Evolutionary conservation across 1,140 invertebrate species (phyloP), one percentile per base, ranked within the genome.

Genomic region (Zaprionus lachaisei): DNA sequence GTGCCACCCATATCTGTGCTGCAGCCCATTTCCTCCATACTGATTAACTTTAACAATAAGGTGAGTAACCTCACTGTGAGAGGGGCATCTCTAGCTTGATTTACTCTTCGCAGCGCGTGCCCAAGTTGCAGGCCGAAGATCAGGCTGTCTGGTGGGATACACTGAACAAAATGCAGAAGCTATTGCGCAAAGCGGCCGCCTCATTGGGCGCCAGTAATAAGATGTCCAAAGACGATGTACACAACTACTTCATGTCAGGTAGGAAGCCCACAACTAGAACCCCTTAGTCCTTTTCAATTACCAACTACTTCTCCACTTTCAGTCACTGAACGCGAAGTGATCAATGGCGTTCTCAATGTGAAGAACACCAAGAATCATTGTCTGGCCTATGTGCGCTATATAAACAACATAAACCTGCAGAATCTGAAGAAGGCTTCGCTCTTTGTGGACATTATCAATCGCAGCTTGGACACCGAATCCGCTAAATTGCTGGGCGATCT

Each of bases 171-270:
- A 98, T 99, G 95, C 98, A 99, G 93, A 98, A 98, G 92, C 93
- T 99, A 3, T 96, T 99, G 56, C 93, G 98, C 41, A 99, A 99
- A 94, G 97, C 98, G 0, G 96, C 98, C 0, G 95, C 96, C 26
- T 97, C 97, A 3, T 94, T 99, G 14, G 97, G 95, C 81, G 96
- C 97, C 57, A 94, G 95, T 76, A 97, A 96, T 4, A 97, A 97
- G 93, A 97, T 99, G 87, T 96, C 97, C 84, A 96, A 98, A 81
- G 98, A 99, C 56, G 96, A 96, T 15, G 98, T 98, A 95, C 98
- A 99, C 83, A 99, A 99, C 93, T 99, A 99, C 93, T 99, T 99
- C 89, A 99, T 99, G 98, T 99, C 98, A 68, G 98, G 98, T 99
- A 94, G 93, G 74, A 9, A n/a, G n/a, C n/a, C 6, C 41, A 17